These are phyloP conservation scores for Arvicanthis niloticus DNA, from an alignment of 2,113 vertebrate species.

Conservation along the genomic window DNA sequence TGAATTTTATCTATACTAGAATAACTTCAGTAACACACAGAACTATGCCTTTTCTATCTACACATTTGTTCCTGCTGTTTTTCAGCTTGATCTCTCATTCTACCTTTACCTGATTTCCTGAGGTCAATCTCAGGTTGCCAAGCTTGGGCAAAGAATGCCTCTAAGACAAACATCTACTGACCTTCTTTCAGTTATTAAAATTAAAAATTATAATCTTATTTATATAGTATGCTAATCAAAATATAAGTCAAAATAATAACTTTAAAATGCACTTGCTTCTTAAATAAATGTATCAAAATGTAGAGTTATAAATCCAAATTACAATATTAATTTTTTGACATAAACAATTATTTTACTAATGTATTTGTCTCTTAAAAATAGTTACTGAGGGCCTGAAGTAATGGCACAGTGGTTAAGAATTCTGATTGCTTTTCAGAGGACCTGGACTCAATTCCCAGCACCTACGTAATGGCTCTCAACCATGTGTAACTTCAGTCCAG, in stretches of 20 bases:
- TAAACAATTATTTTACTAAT: neutral
- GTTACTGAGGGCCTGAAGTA: neutral
- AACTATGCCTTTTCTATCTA: too few species aligned
- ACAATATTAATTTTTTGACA: neutral
- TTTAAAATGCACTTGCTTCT: neutral
- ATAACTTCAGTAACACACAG: neutral
- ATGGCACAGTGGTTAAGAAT: neutral
- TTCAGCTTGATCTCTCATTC: neutral
- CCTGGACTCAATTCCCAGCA: neutral
- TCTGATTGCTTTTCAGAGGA: neutral
- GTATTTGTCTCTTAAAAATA: neutral
- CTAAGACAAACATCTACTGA: neutral
- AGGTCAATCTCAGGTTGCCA: neutral
- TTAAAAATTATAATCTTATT: neutral
- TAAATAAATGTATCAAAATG: neutral
- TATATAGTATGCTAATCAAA: neutral
- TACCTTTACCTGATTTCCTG: neutral
- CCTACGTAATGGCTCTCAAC: neutral
- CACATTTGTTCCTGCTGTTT: neutral
- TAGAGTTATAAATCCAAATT: neutral
- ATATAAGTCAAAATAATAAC: neutral
- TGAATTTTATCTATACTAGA: neutral
- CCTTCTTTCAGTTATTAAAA: neutral
- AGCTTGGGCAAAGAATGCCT: neutral
- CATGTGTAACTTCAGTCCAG: neutral